Evolutionary conservation across 1,140 invertebrate genomes (phyloP), one percentile per base, ranked within the genome.

Genomic region (Solenopsis invicta): DNA sequence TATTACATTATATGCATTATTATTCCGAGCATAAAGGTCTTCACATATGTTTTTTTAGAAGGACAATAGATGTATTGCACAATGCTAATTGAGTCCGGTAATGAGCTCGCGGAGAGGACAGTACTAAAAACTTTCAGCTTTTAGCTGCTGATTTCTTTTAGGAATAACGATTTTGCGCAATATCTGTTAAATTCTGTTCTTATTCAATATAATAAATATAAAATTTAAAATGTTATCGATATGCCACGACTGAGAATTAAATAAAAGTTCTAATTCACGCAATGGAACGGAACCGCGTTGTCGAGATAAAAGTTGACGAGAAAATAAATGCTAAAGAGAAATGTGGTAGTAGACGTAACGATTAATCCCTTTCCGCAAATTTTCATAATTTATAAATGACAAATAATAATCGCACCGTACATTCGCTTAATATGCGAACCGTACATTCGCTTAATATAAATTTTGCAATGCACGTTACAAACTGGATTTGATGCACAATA

Each of bases 51-150:
- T 41, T 13, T 85, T n/a, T 59, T 5, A 4, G 48, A 74, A 82
- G 54, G 37, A 18, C 21, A 9, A 24, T 0, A 9, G 52, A 77
- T 67, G 50, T 37, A 66, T 62, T 50, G 16, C 66, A 72, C 48
- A n/a, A 29, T 34, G 29, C 71, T 87, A 89, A 89, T 89, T 67
- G 21, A 86, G 74, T 86, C 41, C 18, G 18, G 16, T 18, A 52
- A 50, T 10, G 45, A 37, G 21, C 45, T 61, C 24, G n/a, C 34
- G 13, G 34, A 72, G 64, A 64, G 45, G 48, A 86, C n/a, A n/a
- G 52, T 85, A 85, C 77, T 77, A 52, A 50, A 50, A 66, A 69
- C 82, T 89, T 88, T 86, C 54, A 86, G 54, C 69, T 72, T 76
- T 41, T 12, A 34, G 10, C 8, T 45, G 52, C n/a, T 41, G 29